These are phyloP conservation scores for Ganaspis sp. DNA, from an alignment of 1,140 invertebrate species.

Conservation along the genomic window DNA sequence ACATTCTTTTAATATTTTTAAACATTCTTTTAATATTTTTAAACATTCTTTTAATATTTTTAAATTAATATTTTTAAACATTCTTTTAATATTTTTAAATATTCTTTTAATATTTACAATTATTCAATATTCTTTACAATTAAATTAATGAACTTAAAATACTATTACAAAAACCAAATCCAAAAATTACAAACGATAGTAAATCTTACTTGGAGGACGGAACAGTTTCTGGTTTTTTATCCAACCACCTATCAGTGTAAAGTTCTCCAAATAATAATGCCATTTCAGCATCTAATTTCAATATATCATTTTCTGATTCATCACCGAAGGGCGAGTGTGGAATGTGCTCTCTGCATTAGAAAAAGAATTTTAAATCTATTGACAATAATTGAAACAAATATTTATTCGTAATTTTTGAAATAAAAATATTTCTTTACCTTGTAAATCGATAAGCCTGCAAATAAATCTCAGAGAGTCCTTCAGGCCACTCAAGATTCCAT, in stretches of 20 bases:
- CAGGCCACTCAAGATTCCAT: constrained; percentile 81
- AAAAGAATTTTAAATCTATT: constrained; percentile 36
- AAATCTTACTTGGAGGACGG: constrained; percentile 58
- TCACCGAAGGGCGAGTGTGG: constrained; percentile 76
- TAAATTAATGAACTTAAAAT: background rate
- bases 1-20: no score
- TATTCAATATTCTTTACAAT: background rate
- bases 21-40: no score
- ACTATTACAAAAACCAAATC: background rate
- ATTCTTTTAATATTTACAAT: no score
- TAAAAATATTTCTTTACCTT: constrained; percentile 55
- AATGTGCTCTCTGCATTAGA: constrained; percentile 60
- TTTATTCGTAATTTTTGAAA: no score
- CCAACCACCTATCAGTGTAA: constrained; percentile 77
- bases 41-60: no score
- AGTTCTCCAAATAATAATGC: constrained; percentile 82
- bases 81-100: no score
- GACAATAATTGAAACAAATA: background rate
- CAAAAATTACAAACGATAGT: background rate
- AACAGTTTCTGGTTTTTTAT: constrained; percentile 74
- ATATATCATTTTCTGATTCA: constrained; percentile 72
- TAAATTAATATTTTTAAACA: no score
- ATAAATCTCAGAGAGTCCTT: constrained; percentile 79
- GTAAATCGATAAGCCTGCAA: constrained; percentile 79
- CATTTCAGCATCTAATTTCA: constrained; percentile 78